Base-by-base conservation (phyloP, 1,140 invertebrate genomes). In the Geopemphigus sp. region DNA sequence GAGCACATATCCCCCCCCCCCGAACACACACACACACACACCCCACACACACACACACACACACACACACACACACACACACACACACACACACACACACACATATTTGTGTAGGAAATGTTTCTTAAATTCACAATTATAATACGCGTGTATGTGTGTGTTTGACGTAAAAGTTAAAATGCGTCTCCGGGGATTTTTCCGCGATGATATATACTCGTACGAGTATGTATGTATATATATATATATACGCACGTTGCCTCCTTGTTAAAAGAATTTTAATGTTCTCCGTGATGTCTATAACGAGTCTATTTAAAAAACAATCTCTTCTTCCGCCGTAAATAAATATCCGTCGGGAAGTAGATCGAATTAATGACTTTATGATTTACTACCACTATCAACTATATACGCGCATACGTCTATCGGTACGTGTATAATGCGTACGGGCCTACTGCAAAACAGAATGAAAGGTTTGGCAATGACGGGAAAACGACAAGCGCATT, bases 391-490 rank as follows among this genome's bases (percentile, higher is more conserved):
- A 22, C 47, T 11, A 8, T 39, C 32, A 8, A 39, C 32, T 39
- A 39, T 39, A 39, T 39, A 39, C 32, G 3, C 32, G 32, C n/a
- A n/a, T n/a, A 39, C 8, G 32, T 39, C 32, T 8, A 39, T 39
- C 32, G 8, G 3, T 8, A 39, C 32, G 8, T 8, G 32, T 8
- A 39, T 8, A 39, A 39, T 8, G 8, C 8, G 8, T 39, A 39
- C 32, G 32, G 32, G 8, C 32, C n/a, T n/a, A 8, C 3, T 39
- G 8, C 32, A 39, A 8, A 39, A 39, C 32, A 8, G 32, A 39
- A 22, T 50, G 24, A 68, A 68, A 17, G 50, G 47, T 68, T 68
- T 68, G 45, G 45, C 66, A 68, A 50, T 12, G 22, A 39, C 32
- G 32, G 32, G 15, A 19, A 26, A 50, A 24, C 8, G 14, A 50